Evolutionary conservation across 2,113 vertebrate species (phyloP).

Genomic region (Cygnus buccinator): DNA sequence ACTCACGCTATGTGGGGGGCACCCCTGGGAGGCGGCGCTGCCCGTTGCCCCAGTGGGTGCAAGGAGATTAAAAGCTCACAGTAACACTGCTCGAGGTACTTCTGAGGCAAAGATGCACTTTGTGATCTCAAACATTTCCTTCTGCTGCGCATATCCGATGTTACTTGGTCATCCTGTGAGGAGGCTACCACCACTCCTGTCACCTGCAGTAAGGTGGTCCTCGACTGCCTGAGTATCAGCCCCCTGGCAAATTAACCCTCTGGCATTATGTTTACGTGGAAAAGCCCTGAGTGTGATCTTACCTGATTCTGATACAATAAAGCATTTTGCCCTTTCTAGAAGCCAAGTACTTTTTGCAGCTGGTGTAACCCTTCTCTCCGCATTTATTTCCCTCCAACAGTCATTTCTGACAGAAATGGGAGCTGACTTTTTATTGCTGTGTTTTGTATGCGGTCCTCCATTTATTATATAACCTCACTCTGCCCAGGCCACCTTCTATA

Average conservation of each 20-base stretch:
- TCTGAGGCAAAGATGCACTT: fast-evolving
- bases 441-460: neutral
- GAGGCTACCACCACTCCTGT: neutral
- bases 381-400: neutral
- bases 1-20: neutral
- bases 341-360: neutral
- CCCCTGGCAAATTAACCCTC: neutral
- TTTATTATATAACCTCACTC: neutral
- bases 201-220: neutral
- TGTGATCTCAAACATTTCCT: neutral
- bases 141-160: neutral
- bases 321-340: neutral
- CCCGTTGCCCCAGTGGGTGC: neutral
- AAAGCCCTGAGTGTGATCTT: neutral
- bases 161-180: fast-evolving
- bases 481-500: neutral
- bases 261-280: neutral
- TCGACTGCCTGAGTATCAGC: neutral
- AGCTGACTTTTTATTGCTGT: neutral
- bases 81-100: neutral
- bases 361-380: neutral
- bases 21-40: neutral
- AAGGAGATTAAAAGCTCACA: neutral
- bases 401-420: neutral
- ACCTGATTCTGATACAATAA: neutral